phyloP scores from a whole-genome alignment of 2,113 vertebrate species.

The Galeopterus variegatus region DNA sequence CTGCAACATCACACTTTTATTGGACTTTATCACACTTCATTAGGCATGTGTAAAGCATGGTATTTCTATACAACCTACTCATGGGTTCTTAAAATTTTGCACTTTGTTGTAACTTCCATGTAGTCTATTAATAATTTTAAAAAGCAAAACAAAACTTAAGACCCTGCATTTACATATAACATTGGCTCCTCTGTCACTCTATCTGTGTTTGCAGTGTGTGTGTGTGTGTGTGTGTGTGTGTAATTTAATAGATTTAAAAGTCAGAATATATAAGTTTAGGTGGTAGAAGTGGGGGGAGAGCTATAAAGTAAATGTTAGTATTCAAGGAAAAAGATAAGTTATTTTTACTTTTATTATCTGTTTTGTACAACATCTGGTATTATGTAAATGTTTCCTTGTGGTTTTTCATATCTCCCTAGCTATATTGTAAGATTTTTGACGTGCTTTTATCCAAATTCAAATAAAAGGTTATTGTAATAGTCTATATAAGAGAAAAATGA shows the following conservation, averaged over 20 bases:
- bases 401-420: slow-evolving; percentile 17
- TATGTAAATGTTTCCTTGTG: slow-evolving; percentile 37
- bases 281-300: not conserved
- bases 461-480: not conserved
- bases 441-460: too few species aligned
- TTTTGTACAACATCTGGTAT: not conserved
- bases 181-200: not conserved
- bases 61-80: not conserved
- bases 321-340: not conserved
- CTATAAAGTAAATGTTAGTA: not conserved
- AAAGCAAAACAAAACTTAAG: slow-evolving; percentile 34
- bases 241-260: not conserved
- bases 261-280: slow-evolving; percentile 15
- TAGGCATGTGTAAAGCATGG: not conserved
- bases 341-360: slow-evolving; percentile 13
- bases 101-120: slow-evolving; percentile 11
- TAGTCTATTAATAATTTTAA: not conserved
- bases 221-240: not conserved
- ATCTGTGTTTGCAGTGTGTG: not conserved
- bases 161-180: not conserved
- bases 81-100: slow-evolving; percentile 9
- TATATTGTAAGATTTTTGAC: not conserved
- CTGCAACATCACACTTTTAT: not conserved
- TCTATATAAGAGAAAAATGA: not conserved
- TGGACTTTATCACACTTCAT: not conserved